Percentiles rank a stretch among this genome's conserved stretches.
Conservation (phyloP, 2,113 vertebrate species). For the Cepphus grylle region DNA sequence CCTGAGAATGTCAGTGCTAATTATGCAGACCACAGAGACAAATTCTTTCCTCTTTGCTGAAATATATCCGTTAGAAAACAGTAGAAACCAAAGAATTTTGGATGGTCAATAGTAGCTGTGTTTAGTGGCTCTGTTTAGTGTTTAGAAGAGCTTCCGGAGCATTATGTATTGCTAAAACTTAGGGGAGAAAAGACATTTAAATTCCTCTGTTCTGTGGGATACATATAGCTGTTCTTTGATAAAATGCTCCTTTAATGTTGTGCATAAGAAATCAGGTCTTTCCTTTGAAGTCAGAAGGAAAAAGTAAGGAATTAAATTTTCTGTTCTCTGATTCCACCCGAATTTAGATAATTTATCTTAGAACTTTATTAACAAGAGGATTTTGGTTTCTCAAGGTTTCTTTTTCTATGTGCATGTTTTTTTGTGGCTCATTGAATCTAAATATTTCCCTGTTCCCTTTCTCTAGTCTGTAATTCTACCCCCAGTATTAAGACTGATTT, state of each 20-base stretch:
- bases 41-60: neutral
- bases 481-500: neutral
- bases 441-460: neutral
- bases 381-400: neutral
- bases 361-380: neutral
- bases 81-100: neutral
- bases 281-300: neutral
- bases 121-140: neutral
- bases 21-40: neutral
- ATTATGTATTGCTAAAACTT: neutral
- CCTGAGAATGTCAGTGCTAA: neutral
- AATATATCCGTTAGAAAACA: neutral
- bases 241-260: neutral
- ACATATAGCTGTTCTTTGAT: neutral
- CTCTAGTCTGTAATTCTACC: neutral
- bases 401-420: neutral
- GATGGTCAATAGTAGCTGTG: neutral
- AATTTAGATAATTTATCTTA: neutral
- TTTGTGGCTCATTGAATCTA: neutral
- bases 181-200: neutral
- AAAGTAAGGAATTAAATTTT: neutral
- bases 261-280: neutral
- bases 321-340: neutral
- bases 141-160: neutral
- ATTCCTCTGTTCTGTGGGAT: neutral